Percentiles rank a stretch among this genome's conserved stretches.
phyloP scores from a whole-genome alignment of 2,888 invertebrate genomes.

The Icerya purchasi region DNA sequence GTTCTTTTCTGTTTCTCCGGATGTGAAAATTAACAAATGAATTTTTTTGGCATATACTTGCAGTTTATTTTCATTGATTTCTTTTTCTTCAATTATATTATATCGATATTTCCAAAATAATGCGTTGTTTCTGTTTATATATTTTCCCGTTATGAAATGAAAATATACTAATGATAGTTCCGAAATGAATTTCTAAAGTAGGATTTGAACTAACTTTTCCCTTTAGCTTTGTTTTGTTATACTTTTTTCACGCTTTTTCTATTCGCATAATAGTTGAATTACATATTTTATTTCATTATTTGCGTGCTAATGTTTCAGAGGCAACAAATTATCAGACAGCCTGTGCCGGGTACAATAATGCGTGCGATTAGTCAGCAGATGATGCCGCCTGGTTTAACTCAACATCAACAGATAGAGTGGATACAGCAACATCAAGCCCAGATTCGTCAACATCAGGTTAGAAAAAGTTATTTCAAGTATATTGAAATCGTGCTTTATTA shows the following conservation, averaged over 20 bases:
- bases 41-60: too few species aligned
- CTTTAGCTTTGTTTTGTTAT: conserved; percentile 2
- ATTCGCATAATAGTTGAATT: conserved; percentile 1
- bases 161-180: background rate
- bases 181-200: background rate
- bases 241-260: background rate
- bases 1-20: too few species aligned
- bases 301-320: too few species aligned
- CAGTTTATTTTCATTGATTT: too few species aligned
- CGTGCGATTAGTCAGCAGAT: conserved; percentile 14
- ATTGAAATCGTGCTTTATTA: too few species aligned
- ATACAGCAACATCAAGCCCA: conserved; percentile 12
- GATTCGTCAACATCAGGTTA: conserved; percentile 11
- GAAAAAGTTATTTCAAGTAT: too few species aligned
- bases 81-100: too few species aligned
- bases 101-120: too few species aligned
- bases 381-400: conserved; percentile 14
- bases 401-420: conserved; percentile 14
- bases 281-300: conserved; percentile 2
- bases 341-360: conserved; percentile 13
- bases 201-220: background rate
- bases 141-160: background rate
- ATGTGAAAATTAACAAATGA: too few species aligned
- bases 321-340: conserved; percentile 12
- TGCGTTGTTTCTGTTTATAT: too few species aligned